Conservation (phyloP, 1,140 invertebrate species). For the Nebria ingens region DNA sequence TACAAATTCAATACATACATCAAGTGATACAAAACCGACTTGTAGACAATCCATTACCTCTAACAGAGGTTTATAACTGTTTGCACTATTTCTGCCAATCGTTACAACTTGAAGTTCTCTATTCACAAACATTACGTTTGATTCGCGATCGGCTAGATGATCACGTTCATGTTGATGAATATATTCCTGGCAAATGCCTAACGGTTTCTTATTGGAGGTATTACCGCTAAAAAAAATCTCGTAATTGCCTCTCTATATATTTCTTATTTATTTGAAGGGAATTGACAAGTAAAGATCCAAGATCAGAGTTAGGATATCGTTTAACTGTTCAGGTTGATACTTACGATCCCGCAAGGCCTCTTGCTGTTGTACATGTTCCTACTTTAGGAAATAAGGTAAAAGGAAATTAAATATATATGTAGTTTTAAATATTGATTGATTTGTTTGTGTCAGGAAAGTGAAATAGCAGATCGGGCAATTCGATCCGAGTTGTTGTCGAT, state of each 20-base stretch:
- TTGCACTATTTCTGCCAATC: conserved; percentile 93
- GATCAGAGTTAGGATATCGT: conserved; percentile 76
- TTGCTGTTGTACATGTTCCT: conserved; percentile 81
- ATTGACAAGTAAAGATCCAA: conserved; percentile 49
- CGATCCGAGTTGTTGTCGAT: conserved; percentile 84
- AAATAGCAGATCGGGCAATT: conserved; percentile 70
- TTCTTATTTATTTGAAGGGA: conserved; percentile 32
- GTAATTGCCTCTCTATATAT: not conserved
- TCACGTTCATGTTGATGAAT: conserved; percentile 88
- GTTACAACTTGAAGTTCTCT: conserved; percentile 87
- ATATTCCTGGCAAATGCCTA: conserved; percentile 76
- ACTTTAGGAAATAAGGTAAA: conserved; percentile 48
- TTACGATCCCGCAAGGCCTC: conserved; percentile 64
- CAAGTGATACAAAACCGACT: conserved; percentile 81
- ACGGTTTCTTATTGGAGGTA: conserved; percentile 91
- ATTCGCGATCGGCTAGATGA: conserved; percentile 81
- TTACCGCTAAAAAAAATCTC: conserved; percentile 12
- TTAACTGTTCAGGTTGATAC: conserved; percentile 82
- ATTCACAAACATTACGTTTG: conserved; percentile 84
- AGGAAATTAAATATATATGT: conserved; percentile 9
- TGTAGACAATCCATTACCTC: conserved; percentile 69
- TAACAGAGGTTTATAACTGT: conserved; percentile 77
- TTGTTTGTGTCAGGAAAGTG: conserved; percentile 41
- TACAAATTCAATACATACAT: conserved; percentile 88
- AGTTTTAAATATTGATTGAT: conserved; percentile 13